phyloP scores from a whole-genome alignment of 1,140 invertebrate genomes.

The Himalopsyche phryganea region DNA sequence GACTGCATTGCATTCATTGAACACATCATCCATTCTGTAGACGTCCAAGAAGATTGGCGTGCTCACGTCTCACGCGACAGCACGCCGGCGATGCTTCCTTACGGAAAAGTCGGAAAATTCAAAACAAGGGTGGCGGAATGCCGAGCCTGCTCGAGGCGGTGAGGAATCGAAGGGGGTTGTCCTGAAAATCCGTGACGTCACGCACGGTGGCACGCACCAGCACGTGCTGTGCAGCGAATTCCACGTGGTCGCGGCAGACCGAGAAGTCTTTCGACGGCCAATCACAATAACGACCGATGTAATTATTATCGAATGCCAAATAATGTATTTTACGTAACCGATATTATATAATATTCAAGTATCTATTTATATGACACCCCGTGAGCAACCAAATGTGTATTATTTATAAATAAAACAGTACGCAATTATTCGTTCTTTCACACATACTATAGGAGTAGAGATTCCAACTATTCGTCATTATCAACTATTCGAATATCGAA shows the following conservation, averaged over 20 bases:
- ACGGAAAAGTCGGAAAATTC: slow-evolving; percentile 12
- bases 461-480: no score
- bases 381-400: no score
- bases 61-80: slow-evolving; percentile 9
- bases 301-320: no score
- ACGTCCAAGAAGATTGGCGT: no score
- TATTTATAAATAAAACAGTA: no score
- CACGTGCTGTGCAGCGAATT: slow-evolving; percentile 6
- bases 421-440: no score
- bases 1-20: no score
- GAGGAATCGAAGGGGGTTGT: slow-evolving; percentile 5
- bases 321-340: no score
- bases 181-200: slow-evolving; percentile 18
- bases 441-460: no score
- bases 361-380: not conserved
- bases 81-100: not conserved
- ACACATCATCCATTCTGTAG: no score
- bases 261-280: not conserved
- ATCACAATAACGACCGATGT: not conserved
- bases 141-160: not conserved
- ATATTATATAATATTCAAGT: not conserved
- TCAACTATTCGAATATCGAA: no score
- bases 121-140: not conserved
- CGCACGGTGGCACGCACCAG: slow-evolving; percentile 29
- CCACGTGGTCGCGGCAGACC: slow-evolving; percentile 9